Base-by-base conservation (phyloP, 2,113 vertebrate species). In the Semicossyphus pulcher region DNA sequence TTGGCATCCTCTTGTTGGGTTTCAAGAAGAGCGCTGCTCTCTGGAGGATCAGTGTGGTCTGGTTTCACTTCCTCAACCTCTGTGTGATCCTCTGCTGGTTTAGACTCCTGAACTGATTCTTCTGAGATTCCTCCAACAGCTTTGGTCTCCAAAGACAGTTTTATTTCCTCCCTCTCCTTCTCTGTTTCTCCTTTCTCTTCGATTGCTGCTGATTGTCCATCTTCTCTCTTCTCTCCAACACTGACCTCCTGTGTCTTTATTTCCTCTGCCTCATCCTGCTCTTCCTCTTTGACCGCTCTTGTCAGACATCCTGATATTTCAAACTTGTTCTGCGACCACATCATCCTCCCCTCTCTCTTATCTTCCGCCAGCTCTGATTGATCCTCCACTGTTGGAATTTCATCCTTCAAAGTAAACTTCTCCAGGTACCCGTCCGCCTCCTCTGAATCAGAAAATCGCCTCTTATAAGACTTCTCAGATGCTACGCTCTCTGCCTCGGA, bases 351-450 rank as follows among this genome's bases (percentile, higher is more conserved):
- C 20, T 49, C 80, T 26, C 69, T 41, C 23, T 61, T 20, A 1
- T 72, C 81, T 63, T 93, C 81, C 12, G 78, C 78, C 1, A 81
- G 78, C 56, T 90, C 82, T 42, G 77, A 58, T 47, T 81, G 76
- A 62, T 52, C 52, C 34, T 87, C 80, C 66, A 85, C 90, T 14
- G 41, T 79, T 36, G 92, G 94, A 75, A 93, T 95, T 76, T 97
- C 96, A 88, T 98, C 96, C 90, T 94, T 97, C 77, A 98, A 94
- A 80, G 65, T 94, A 32, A 97, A 98, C 87, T 96, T 98, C 93
- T 99, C 95, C 90, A 98, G 94, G 92, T 97, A 97, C 0, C 95
- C 95, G 0, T 91, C 94, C 16, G 95, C 93, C 62, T 97, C 96
- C 63, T 97, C 96, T 16, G 92, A 93, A 79, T 96, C 96, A 79